Base-by-base conservation (phyloP, 2,888 invertebrate genomes). In the Matsumyia berberina region DNA sequence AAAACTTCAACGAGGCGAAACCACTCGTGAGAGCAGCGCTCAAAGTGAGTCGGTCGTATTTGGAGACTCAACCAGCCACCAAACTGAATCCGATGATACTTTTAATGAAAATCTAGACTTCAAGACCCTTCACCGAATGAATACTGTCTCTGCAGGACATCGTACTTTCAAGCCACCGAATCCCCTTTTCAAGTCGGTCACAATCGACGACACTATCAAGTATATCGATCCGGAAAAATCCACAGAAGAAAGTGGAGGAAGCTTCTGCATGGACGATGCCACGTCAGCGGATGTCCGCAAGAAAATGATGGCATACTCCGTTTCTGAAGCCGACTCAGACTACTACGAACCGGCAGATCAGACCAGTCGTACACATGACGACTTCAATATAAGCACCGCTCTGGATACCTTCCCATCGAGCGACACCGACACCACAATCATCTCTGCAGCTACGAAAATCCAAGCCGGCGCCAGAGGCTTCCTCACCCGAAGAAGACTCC, bases 401-500 rank as follows among this genome's bases (percentile, higher is more conserved):
- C 82, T 91, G 67, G 87, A 86, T 6, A 86, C 88, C 49, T 89
- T 89, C 3, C 89, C 90, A 12, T 91, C 91, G 5, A 89, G 90
- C 1, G 91, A 91, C 83, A 91, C 91, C 0, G 91, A 92, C 83
- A 91, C 91, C 0, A 91, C 91, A 0, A 90, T 90, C 78, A 88
- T 90, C 2, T 91, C 90, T 5, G 90, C 91, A 1, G 90, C 89
- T 11, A 91, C 90, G 0, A 91, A 90, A 86, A 90, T 91, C 19
- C 91, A 91, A 86, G 91, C 91, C 2, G 90, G 89, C 17, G 90
- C 90, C 0, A 83, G 90, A 8, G 91, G 91, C 1, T 91, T 90
- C 69, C 72, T 91, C 2, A 89, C 90, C 2, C 88, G 91, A 31
- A 88, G 90, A 7, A 86, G 89, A 46, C 64, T 90, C 9, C 88